phyloP scores from a whole-genome alignment of 2,888 invertebrate genomes.

The Lepetodrilus schrolli region DNA sequence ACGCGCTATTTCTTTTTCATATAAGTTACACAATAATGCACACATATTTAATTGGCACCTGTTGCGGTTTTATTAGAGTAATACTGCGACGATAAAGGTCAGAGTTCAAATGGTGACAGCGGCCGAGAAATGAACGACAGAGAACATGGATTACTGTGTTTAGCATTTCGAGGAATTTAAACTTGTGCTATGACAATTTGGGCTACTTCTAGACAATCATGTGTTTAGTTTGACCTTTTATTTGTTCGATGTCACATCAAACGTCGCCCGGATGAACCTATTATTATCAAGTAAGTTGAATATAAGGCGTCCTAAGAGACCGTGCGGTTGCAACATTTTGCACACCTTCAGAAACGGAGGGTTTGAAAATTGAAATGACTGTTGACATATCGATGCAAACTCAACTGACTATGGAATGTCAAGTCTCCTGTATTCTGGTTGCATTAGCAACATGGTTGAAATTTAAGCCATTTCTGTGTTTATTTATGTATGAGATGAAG shows the following conservation, averaged over 20 bases:
- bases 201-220: not conserved
- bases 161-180: not conserved
- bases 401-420: too few relatives aligned
- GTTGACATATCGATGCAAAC: too few relatives aligned
- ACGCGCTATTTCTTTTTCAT: not conserved
- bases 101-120: not conserved
- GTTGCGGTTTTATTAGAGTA: not conserved
- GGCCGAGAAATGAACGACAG: not conserved
- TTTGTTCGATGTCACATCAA: constrained; percentile 33
- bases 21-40: not conserved
- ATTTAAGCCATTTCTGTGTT: too few relatives aligned
- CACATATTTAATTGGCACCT: not conserved
- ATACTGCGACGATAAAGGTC: not conserved
- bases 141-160: not conserved
- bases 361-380: too few relatives aligned
- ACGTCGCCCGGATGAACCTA: constrained; percentile 66
- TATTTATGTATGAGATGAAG: too few relatives aligned
- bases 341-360: too few relatives aligned
- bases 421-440: too few relatives aligned
- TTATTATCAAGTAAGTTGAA: constrained; percentile 62
- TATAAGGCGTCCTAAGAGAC: not conserved
- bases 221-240: not conserved
- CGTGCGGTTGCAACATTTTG: too few relatives aligned
- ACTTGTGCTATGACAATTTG: not conserved
- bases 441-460: too few relatives aligned